Evolutionary conservation across 2,888 invertebrate species (phyloP).

Genomic region (Caradrina clavipalpis): DNA sequence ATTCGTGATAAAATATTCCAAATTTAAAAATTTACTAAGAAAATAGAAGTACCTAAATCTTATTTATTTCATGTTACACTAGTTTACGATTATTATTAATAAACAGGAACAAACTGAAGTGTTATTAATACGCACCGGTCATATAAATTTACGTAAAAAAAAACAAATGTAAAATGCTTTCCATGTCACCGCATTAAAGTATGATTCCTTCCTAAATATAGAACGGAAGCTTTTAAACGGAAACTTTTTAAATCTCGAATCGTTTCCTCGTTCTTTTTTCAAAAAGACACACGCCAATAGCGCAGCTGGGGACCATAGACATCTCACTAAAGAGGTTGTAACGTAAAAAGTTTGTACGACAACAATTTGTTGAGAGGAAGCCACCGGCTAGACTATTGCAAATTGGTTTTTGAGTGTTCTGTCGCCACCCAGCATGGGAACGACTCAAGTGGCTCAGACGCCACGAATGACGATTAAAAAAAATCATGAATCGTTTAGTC

Average conservation of each 20-base stretch:
- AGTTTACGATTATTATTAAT: conserved; percentile 40
- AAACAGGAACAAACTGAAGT: conserved; percentile 30
- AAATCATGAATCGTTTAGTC: conserved; percentile 66
- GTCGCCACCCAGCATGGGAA: conserved; percentile 90
- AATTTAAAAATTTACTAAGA: background rate
- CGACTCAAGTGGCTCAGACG: conserved; percentile 77
- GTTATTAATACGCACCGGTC: conserved; percentile 14
- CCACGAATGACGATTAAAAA: conserved; percentile 76
- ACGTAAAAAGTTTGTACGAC: conserved; percentile 67
- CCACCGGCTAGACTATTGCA: conserved; percentile 87
- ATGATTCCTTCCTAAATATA: conserved; percentile 65
- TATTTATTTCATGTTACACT: conserved; percentile 12
- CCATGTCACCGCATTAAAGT: conserved; percentile 61
- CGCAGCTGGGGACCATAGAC: conserved; percentile 79
- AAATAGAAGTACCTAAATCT: background rate
- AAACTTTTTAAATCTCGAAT: conserved; percentile 70
- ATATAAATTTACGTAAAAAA: conserved; percentile 29
- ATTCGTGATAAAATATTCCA: background rate
- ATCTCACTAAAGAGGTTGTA: conserved; percentile 66
- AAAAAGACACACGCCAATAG: conserved; percentile 80
- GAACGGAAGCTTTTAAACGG: conserved; percentile 66
- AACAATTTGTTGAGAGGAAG: conserved; percentile 77
- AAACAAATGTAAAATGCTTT: conserved; percentile 55
- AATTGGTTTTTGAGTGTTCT: conserved; percentile 87
- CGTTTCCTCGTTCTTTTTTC: conserved; percentile 74